Base-by-base conservation (phyloP, 2,888 invertebrate species). In the Drosophila ustulata region DNA sequence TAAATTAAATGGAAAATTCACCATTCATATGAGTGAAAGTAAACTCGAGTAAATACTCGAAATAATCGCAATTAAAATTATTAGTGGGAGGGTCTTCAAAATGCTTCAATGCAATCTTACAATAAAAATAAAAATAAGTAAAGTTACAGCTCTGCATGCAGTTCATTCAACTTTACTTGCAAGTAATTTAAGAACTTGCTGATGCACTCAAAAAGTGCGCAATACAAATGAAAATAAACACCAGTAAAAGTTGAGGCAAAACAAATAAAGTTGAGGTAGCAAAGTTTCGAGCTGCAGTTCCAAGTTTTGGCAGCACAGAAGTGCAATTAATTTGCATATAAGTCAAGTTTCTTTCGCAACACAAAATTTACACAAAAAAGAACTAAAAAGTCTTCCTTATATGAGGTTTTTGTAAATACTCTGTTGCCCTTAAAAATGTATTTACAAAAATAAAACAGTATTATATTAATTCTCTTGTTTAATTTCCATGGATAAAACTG, bases 1-100 rank as follows among this genome's bases (percentile, higher is more conserved):
- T 79, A 82, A 91, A 89, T 89, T 88, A 87, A 87, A 90, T 89
- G 88, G 82, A 90, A 89, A 84, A 78, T 68, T 69, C 76, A 11
- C 57, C 57, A 49, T 64, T 71, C 49, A 49, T 47, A 59, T 50
- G 37, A 28, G 51, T 13, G 3, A 41, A 18, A 41, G 39, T 41
- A 18, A 18, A 18, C 13, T 50, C 43, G 32, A 37, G n/a, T 30
- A 56, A 25, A 9, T 34, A 9, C 28, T 53, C 3, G 28, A 45
- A 49, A n/a, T 30, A 25, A 5, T 32, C 3, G 47, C 39, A 55
- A 63, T 47, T 39, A 56, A 18, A 18, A 18, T 18, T 18, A 18
- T 18, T 18, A 18, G 18, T 18, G 18, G 1, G 18, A 18, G 18
- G 18, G 18, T 18, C 18, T 18, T 18, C 18, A 18, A 18, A 2